Evolutionary conservation across 2,888 invertebrate species (phyloP).

Genomic region (Pachycephus smyrnensis): DNA sequence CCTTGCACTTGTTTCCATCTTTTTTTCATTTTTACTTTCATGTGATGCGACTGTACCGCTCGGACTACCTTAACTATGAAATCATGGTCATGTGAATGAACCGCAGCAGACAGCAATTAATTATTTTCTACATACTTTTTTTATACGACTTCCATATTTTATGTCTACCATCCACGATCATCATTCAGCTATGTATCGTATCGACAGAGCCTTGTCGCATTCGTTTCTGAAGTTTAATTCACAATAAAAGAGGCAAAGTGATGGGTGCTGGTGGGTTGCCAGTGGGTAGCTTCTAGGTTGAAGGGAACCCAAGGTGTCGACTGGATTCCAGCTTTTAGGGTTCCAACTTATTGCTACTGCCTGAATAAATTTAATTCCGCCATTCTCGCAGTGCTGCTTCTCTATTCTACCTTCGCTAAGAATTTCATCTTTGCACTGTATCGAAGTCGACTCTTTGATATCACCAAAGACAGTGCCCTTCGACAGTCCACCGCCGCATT

Average conservation of each 20-base stretch:
- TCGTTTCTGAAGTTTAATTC: not conserved
- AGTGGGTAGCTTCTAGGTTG: not conserved
- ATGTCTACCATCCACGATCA: not conserved
- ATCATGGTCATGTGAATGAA: not conserved
- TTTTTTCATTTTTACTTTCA: no score
- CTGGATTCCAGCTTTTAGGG: slow-evolving; percentile 59
- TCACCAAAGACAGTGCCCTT: slow-evolving; percentile 26
- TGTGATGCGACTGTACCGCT: no score
- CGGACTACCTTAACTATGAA: not conserved
- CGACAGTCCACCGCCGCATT: not conserved
- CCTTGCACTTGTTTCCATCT: no score
- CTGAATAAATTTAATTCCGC: slow-evolving; percentile 64
- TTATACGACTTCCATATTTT: not conserved
- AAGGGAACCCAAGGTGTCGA: slow-evolving; percentile 18
- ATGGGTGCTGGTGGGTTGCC: not conserved
- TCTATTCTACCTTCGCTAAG: slow-evolving; percentile 47
- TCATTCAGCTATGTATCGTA: not conserved
- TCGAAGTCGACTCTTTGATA: slow-evolving; percentile 41
- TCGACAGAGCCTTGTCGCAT: not conserved
- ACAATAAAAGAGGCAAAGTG: not conserved
- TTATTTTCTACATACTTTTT: not conserved
- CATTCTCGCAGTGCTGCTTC: slow-evolving; percentile 47
- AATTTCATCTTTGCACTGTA: slow-evolving; percentile 54
- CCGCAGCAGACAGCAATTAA: not conserved
- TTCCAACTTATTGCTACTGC: slow-evolving; percentile 61